These are phyloP conservation scores for Tryphoninae sp. DNA, from an alignment of 2,888 invertebrate species.

Conservation along the genomic window DNA sequence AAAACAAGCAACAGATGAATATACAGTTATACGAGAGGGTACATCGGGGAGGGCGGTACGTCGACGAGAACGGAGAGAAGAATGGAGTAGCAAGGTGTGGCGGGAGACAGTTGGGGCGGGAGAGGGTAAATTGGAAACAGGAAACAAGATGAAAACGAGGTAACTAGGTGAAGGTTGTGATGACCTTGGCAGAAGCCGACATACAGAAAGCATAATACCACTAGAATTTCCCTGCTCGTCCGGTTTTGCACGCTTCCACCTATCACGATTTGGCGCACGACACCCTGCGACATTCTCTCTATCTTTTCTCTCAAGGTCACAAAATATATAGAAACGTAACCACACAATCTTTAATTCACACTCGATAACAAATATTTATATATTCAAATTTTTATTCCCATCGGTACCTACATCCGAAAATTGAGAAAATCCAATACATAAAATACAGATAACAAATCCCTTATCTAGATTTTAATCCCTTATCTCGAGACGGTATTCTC, in stretches of 20 bases:
- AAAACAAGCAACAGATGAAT: neutral
- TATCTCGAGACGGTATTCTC: too few species aligned
- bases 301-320: neutral
- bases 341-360: neutral
- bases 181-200: conserved; percentile 5
- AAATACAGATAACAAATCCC: neutral
- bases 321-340: neutral
- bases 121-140: conserved; percentile 37
- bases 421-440: neutral
- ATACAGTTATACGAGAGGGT: neutral
- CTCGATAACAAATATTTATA: neutral
- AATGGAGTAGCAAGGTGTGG: conserved; percentile 4
- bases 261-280: conserved; percentile 2
- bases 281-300: neutral
- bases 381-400: neutral
- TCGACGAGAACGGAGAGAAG: neutral
- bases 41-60: neutral
- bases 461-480: too few species aligned
- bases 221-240: conserved; percentile 19
- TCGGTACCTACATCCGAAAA: neutral
- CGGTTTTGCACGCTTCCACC: conserved; percentile 9
- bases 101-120: neutral
- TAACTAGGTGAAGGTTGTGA: conserved; percentile 40
- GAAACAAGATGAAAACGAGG: conserved; percentile 13
- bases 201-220: conserved; percentile 12